phyloP scores from a whole-genome alignment of 1,140 invertebrate species.

The Bombus breviceps region DNA sequence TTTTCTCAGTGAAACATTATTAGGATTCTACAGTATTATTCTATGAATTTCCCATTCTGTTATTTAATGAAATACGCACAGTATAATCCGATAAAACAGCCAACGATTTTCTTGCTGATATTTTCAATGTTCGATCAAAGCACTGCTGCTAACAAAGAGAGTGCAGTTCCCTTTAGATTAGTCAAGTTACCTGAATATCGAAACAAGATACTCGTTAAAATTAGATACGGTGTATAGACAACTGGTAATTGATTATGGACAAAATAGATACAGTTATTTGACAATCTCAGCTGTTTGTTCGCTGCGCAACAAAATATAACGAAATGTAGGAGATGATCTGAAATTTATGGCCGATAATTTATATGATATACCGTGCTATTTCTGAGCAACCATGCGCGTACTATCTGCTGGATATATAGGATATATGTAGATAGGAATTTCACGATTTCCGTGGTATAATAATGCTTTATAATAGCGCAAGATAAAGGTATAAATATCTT shows the following conservation, averaged over 20 bases:
- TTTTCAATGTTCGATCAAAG: not conserved
- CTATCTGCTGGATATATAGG: no score
- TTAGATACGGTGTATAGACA: not conserved
- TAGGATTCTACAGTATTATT: constrained; percentile 18
- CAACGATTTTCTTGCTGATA: not conserved
- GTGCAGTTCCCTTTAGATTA: not conserved
- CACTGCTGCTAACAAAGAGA: not conserved
- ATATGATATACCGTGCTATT: no score
- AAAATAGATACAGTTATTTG: constrained; percentile 9
- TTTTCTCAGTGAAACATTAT: constrained; percentile 9
- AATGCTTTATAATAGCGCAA: no score
- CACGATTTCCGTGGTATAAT: no score
- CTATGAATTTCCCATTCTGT: not conserved
- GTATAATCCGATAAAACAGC: not conserved
- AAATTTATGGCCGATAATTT: not conserved
- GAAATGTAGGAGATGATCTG: not conserved
- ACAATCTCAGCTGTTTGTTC: not conserved
- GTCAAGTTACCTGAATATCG: not conserved
- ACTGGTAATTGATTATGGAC: not conserved
- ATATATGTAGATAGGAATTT: no score
- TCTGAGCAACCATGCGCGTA: no score
- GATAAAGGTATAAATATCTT: no score
- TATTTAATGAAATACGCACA: not conserved
- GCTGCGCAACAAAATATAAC: not conserved
- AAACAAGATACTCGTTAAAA: not conserved